Evolutionary conservation across 2,888 invertebrate species (phyloP).

Genomic region (Netelia inedita): DNA sequence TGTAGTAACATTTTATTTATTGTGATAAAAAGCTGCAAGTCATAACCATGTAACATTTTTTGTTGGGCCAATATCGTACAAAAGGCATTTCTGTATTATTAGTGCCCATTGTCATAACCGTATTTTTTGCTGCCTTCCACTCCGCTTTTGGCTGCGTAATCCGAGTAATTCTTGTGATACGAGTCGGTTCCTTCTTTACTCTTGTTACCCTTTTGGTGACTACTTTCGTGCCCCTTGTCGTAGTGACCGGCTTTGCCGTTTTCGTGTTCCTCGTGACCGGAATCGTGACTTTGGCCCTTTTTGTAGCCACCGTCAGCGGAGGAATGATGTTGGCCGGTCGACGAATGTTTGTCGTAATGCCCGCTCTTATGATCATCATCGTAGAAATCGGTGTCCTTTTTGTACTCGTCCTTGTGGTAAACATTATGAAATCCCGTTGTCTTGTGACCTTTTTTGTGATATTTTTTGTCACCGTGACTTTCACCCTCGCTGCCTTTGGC

Average conservation of each 20-base stretch:
- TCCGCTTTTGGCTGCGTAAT: slow-evolving; percentile 92
- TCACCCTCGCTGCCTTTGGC: slow-evolving; percentile 89
- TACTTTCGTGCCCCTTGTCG: slow-evolving; percentile 92
- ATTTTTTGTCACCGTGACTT: slow-evolving; percentile 89
- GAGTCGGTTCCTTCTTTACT: slow-evolving; percentile 91
- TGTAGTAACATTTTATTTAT: slow-evolving; percentile 24
- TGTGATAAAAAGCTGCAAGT: slow-evolving; percentile 14
- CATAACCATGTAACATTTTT: slow-evolving; percentile 36
- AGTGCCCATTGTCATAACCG: slow-evolving; percentile 87
- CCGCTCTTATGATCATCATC: slow-evolving; percentile 93
- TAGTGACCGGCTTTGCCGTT: slow-evolving; percentile 93
- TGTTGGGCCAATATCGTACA: slow-evolving; percentile 89
- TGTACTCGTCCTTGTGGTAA: slow-evolving; percentile 93
- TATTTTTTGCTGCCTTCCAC: slow-evolving; percentile 92
- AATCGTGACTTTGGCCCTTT: slow-evolving; percentile 93
- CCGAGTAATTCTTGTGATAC: slow-evolving; percentile 91
- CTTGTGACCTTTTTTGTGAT: slow-evolving; percentile 93
- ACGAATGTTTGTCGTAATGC: slow-evolving; percentile 92
- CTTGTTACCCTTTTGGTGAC: slow-evolving; percentile 93
- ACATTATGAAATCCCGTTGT: slow-evolving; percentile 95
- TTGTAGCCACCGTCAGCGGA: slow-evolving; percentile 92
- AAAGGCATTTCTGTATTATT: slow-evolving; percentile 76
- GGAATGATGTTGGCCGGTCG: slow-evolving; percentile 92
- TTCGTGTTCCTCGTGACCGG: slow-evolving; percentile 91
- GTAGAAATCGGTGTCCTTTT: slow-evolving; percentile 92